These are phyloP conservation scores for Lasioglossum vierecki DNA, from an alignment of 2,888 invertebrate genomes.

Conservation along the genomic window DNA sequence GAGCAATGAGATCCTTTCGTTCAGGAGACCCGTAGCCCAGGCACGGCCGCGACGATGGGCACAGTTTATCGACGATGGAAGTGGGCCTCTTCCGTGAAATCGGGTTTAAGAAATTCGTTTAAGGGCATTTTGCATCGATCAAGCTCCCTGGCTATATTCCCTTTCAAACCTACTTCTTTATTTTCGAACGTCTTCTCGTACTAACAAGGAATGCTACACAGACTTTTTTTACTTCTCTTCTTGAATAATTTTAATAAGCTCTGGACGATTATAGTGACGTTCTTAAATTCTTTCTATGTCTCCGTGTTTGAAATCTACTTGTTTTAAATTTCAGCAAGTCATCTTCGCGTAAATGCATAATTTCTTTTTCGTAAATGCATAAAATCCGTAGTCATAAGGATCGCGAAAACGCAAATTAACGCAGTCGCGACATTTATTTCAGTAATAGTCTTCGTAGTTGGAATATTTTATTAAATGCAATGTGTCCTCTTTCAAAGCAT, in stretches of 20 bases:
- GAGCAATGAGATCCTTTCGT: conserved; percentile 60
- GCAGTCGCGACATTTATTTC: too few relatives aligned
- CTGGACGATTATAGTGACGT: neutral
- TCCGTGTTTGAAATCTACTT: neutral
- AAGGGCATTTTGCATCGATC: conserved; percentile 56
- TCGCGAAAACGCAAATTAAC: too few relatives aligned
- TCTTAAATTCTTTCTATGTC: neutral
- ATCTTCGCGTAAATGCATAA: neutral
- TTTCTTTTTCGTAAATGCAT: neutral
- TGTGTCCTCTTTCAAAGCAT: too few relatives aligned
- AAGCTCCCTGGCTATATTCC: conserved; percentile 16
- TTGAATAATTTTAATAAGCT: neutral
- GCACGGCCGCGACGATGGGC: conserved; percentile 33
- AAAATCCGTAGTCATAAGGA: neutral
- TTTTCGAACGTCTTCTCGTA: neutral
- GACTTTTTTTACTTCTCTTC: neutral
- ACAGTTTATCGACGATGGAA: conserved; percentile 72
- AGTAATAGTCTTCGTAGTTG: too few relatives aligned
- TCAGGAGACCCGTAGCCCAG: conserved; percentile 29
- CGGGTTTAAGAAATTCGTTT: conserved; percentile 74
- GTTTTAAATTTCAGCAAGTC: neutral
- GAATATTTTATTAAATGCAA: too few relatives aligned
- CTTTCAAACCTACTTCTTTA: neutral
- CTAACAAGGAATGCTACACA: neutral
- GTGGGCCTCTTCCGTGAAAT: conserved; percentile 68